Base-by-base conservation (phyloP, 2,113 vertebrate genomes). In the Zapornia atra region DNA sequence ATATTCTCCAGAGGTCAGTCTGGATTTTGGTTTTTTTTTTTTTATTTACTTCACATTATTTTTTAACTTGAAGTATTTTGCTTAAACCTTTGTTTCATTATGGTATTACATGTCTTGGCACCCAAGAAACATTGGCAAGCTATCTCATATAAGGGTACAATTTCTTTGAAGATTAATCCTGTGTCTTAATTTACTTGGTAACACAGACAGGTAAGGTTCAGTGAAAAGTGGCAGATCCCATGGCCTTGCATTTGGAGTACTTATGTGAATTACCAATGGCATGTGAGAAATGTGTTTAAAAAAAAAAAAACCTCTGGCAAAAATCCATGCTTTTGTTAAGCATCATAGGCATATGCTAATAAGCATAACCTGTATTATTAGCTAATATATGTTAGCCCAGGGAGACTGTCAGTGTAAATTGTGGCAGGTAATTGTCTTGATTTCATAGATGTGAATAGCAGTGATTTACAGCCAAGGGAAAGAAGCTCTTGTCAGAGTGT, bases 381-480 rank as follows among this genome's bases (percentile, higher is more conserved):
- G 48, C 26, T 90, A 57, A 64, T 64, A 56, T 38, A 5, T 71
- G 42, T 94, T 86, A 92, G 72, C 65, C 69, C 26, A 84, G 69
- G 77, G 80, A 93, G 86, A 69, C n/a, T 61, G 77, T 40, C 60
- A 79, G 53, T 82, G 69, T 82, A 92, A 89, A 93, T 72, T 85
- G 82, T 89, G 83, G 65, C 88, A 91, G 81, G 73, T 91, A 94
- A 94, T 94, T 96, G 69, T 88, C 86, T 88, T 75, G 82, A 86
- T 93, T 93, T 92, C 61, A 15, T 68, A 68, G 77, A 36, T 0
- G 0, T 86, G 82, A 92, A 79, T 91, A 92, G 79, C 40, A 75
- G 44, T 71, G 48, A 91, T 88, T 90, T 97, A 65, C 26, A 75
- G 53, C 75, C 82, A 54, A 0, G 0, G 72, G 69, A 83, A 93